Evolutionary conservation across 2,113 vertebrate genomes (phyloP).

Genomic region (Solenodon paradoxus): DNA sequence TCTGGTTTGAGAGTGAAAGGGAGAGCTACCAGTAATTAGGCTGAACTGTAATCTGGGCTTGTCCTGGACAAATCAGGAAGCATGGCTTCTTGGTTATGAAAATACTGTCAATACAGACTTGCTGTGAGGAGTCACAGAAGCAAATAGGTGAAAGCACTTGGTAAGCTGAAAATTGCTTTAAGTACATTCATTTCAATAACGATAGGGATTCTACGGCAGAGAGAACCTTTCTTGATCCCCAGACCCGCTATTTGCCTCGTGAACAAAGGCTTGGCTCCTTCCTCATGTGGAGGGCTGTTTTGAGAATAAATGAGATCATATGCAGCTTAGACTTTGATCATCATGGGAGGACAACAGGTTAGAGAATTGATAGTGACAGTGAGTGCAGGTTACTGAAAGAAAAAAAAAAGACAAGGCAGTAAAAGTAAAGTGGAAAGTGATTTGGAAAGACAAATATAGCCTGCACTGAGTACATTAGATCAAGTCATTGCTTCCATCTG

Average conservation of each 20-base stretch:
- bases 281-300: slow-evolving; percentile 15
- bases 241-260: not conserved
- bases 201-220: not conserved
- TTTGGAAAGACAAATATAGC: slow-evolving; percentile 44
- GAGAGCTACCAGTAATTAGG: not conserved
- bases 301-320: slow-evolving; percentile 54
- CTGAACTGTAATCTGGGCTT: not conserved
- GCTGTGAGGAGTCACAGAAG: not conserved
- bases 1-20: not conserved
- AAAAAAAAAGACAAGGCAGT: slow-evolving; percentile 33
- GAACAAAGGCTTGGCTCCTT: slow-evolving; percentile 15
- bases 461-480: not conserved
- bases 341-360: slow-evolving; percentile 10
- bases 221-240: not conserved
- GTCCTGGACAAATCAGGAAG: not conserved
- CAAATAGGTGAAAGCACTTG: not conserved
- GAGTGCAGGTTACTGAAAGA: not conserved
- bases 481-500: not conserved
- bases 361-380: not conserved
- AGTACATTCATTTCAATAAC: not conserved
- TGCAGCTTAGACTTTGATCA: slow-evolving; percentile 52
- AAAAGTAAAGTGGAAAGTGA: slow-evolving; percentile 58
- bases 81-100: not conserved
- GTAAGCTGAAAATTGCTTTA: not conserved
- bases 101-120: not conserved